Conservation (phyloP, 1,140 invertebrate species). For the Brachionus sp. region DNA sequence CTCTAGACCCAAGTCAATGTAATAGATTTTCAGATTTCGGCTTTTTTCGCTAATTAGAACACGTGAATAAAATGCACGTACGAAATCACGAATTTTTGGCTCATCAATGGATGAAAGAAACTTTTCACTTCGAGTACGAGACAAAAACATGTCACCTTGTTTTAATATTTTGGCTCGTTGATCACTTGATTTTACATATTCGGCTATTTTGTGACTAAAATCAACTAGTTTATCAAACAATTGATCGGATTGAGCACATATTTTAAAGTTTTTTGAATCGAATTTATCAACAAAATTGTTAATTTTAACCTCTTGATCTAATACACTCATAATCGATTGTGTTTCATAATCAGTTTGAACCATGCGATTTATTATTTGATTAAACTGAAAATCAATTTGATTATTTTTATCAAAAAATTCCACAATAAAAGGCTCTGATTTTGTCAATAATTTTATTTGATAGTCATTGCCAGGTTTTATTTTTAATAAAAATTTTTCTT, state of each 20-base stretch:
- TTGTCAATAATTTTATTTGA: neutral
- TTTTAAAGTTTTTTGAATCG: neutral
- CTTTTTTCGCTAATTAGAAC: neutral
- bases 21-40: neutral
- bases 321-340: neutral
- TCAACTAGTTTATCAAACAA: neutral
- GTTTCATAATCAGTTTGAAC: neutral
- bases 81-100: neutral
- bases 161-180: neutral
- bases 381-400: constrained; percentile 39
- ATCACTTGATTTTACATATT: neutral
- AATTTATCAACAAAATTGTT: neutral
- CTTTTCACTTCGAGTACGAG: neutral
- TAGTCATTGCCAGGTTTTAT: constrained; percentile 8
- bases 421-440: neutral
- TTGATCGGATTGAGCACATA: neutral
- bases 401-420: constrained; percentile 41
- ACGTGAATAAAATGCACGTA: neutral
- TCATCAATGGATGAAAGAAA: neutral
- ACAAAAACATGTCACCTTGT: constrained; percentile 3
- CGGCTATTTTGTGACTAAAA: neutral
- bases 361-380: constrained; percentile 12
- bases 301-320: neutral
- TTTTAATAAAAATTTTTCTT: constrained; percentile 23
- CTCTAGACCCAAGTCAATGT: neutral